These are phyloP conservation scores for Seladonia tumulorum DNA, from an alignment of 2,888 invertebrate genomes.

Conservation along the genomic window DNA sequence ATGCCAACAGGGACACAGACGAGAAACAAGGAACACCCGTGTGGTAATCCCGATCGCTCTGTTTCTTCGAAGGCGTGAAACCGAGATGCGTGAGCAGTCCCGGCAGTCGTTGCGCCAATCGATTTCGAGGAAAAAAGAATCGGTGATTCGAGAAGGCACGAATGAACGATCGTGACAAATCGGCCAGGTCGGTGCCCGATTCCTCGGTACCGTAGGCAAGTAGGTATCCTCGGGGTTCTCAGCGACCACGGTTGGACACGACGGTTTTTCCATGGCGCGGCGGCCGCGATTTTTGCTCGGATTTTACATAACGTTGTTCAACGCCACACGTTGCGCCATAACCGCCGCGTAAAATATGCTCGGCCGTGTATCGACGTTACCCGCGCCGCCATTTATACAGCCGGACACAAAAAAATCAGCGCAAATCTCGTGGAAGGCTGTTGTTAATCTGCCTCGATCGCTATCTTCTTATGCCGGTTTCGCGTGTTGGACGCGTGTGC, in stretches of 20 bases:
- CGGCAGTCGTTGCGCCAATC: conserved; percentile 17
- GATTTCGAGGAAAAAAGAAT: conserved; percentile 56
- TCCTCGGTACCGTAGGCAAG: conserved; percentile 75
- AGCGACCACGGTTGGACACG: conserved; percentile 21
- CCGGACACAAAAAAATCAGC: conserved; percentile 22
- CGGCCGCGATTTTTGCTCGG: conserved; percentile 69
- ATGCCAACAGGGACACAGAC: not conserved
- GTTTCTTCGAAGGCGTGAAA: conserved; percentile 3
- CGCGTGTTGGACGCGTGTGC: conserved; percentile 33
- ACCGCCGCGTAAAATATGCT: conserved; percentile 43
- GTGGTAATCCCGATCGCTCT: not conserved
- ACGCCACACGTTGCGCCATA: conserved; percentile 70
- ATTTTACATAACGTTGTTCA: conserved; percentile 76
- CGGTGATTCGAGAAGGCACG: conserved; percentile 63
- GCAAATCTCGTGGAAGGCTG: conserved; percentile 35
- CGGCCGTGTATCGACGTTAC: conserved; percentile 7
- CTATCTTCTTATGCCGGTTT: conserved; percentile 35
- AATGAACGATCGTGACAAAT: conserved; percentile 76
- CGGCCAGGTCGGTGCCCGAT: conserved; percentile 75
- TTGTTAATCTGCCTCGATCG: conserved; percentile 32
- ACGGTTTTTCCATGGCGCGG: conserved; percentile 58
- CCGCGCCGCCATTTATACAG: conserved; percentile 10
- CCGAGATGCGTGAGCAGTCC: conserved; percentile 40
- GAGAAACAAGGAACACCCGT: not conserved
- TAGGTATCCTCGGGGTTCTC: conserved; percentile 70